Base-by-base conservation (phyloP, 2,113 vertebrate genomes). In the Daphoenositta chrysoptera region DNA sequence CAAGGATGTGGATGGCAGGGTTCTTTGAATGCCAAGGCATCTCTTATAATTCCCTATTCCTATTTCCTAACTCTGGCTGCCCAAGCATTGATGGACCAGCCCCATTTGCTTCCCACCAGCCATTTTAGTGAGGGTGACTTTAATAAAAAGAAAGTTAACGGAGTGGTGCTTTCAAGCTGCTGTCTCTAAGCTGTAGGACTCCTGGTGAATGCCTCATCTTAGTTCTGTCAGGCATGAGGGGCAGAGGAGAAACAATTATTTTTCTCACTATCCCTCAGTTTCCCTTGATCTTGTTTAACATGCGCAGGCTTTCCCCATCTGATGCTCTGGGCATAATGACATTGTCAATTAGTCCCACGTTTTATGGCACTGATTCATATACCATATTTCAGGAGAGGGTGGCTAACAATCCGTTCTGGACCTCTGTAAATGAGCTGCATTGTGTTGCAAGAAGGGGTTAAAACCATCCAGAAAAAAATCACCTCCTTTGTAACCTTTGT, bases 401-500 rank as follows among this genome's bases (percentile, higher is more conserved):
- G 1, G 0, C 45, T 77, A 50, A 77, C 42, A 22, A 4, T 47
- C 19, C 4, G 10, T 53, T 31, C 23, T 24, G 37, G 23, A n/a
- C 10, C 10, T 80, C 40, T 12, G 7, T 60, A 73, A 90, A 76
- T 60, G 60, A 93, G 82, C 66, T 73, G 47, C 39, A 45, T 50
- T 33, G 3, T 63, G 47, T 44, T 90, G 63, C 76, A 96, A 91
- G 83, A 95, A 97, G 28, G 91, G 42, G 95, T 97, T 97, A 97
- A 97, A 89, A 64, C 44, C 78, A 88, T 88, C 53, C 65, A 89
- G 91, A 26, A 93, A 79, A 84, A 61, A 79, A 75, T 28, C 68
- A 13, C 69, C 82, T 91, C 89, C 84, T 86, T 90, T 87, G 81
- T 94, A 96, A 95, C 93, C 92, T 95, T 95, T 94, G 87, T 95